phyloP scores from a whole-genome alignment of 2,888 invertebrate species.

The Dolomedes plantarius region DNA sequence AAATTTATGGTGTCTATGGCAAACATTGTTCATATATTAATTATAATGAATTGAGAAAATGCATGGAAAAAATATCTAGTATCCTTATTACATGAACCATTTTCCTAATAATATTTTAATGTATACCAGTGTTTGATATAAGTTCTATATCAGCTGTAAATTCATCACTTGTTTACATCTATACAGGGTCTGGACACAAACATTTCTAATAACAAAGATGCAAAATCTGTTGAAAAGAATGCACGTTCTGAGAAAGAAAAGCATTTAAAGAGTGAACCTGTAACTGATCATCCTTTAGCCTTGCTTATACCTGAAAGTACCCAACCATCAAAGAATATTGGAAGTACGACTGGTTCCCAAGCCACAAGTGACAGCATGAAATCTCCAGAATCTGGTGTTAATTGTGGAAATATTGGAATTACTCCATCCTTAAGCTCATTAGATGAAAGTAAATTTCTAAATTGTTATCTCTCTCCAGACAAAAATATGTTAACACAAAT shows the following conservation, averaged over 20 bases:
- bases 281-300: constrained; percentile 57
- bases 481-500: no score
- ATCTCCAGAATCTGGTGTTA: constrained; percentile 43
- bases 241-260: constrained; percentile 59
- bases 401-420: constrained; percentile 40
- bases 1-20: no score
- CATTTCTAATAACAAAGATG: constrained; percentile 10
- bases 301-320: constrained; percentile 16
- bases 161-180: not conserved
- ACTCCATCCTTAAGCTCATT: constrained; percentile 58
- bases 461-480: no score
- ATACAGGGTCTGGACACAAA: not conserved
- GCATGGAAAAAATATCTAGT: no score
- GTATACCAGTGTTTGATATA: no score
- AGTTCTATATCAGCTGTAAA: no score
- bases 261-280: constrained; percentile 51
- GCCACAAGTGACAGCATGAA: constrained; percentile 27
- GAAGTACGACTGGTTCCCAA: not conserved
- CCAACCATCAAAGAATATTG: not conserved
- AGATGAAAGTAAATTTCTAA: constrained; percentile 61
- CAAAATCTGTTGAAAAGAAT: constrained; percentile 23
- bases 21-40: no score
- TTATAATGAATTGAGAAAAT: no score
- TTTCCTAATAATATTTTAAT: no score
- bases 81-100: no score